Evolutionary conservation across 64 coral and sea anemone genomes (phyloP).

Genomic region (Actinia tenebrosa): DNA sequence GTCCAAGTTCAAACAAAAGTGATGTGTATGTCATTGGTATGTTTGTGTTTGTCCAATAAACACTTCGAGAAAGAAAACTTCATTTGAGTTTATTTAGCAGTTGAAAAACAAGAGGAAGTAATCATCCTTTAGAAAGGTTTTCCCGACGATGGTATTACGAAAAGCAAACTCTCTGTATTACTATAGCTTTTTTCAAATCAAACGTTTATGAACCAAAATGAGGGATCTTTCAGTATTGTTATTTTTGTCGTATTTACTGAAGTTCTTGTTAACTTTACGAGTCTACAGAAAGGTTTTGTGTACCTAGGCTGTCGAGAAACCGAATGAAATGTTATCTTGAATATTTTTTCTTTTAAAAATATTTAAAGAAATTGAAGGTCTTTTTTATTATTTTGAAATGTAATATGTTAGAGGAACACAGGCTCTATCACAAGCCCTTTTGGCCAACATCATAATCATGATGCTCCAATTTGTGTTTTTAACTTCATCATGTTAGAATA

Average conservation of each 20-base stretch:
- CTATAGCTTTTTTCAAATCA: neutral
- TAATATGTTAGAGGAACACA: neutral
- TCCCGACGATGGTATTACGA: neutral
- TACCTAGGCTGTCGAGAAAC: neutral
- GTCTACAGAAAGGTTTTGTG: neutral
- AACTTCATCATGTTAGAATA: too few relatives aligned
- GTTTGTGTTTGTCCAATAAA: constrained; percentile 15
- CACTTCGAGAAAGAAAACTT: neutral
- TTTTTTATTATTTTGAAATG: neutral
- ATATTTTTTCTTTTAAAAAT: too few relatives aligned
- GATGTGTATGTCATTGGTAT: neutral
- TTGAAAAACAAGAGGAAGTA: neutral
- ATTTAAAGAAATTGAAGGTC: too few relatives aligned
- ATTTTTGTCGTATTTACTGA: neutral
- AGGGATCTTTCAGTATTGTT: neutral
- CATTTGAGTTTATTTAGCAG: neutral
- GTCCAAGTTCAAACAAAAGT: neutral
- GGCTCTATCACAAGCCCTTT: neutral
- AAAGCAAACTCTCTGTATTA: neutral
- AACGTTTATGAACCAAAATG: neutral
- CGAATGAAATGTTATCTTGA: too few relatives aligned
- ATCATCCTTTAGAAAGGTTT: neutral
- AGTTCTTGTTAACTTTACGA: neutral
- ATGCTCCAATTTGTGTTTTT: too few relatives aligned
- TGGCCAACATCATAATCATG: too few relatives aligned